phyloP scores from a whole-genome alignment of 2,888 invertebrate species.

The Galerucella calmariensis region DNA sequence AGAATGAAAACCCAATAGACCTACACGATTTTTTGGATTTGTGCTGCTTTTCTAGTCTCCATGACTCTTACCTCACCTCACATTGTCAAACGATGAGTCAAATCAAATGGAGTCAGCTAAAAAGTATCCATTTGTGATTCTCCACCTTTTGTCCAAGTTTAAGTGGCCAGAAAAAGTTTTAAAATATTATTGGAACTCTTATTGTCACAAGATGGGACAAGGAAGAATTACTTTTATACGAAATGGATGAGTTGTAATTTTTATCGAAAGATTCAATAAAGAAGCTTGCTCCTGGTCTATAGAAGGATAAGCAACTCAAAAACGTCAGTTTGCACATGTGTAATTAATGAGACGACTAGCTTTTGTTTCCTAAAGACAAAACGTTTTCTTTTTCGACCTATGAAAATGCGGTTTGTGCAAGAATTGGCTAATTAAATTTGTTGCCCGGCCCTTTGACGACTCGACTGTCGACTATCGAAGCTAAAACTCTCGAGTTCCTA shows the following conservation, averaged over 20 bases:
- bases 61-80: too few species aligned
- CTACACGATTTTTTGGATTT: too few species aligned
- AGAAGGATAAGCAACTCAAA: constrained; percentile 8
- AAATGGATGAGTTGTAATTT: not conserved
- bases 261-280: not conserved
- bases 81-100: too few species aligned
- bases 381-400: constrained; percentile 40
- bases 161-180: too few species aligned
- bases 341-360: constrained; percentile 44
- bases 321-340: constrained; percentile 40
- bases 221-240: too few species aligned
- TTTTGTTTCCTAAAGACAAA: constrained; percentile 42
- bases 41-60: too few species aligned
- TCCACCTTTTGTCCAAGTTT: too few species aligned
- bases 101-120: too few species aligned
- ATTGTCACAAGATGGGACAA: too few species aligned
- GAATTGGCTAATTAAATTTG: constrained; percentile 43
- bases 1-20: too few species aligned
- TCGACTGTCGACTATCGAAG: constrained; percentile 17
- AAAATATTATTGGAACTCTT: too few species aligned
- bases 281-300: constrained; percentile 22
- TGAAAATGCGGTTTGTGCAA: constrained; percentile 37
- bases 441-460: constrained; percentile 33
- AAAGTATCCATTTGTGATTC: too few species aligned
- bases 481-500: constrained; percentile 13